These are phyloP conservation scores for Menura novaehollandiae DNA, from an alignment of 2,113 vertebrate genomes.

Conservation along the genomic window DNA sequence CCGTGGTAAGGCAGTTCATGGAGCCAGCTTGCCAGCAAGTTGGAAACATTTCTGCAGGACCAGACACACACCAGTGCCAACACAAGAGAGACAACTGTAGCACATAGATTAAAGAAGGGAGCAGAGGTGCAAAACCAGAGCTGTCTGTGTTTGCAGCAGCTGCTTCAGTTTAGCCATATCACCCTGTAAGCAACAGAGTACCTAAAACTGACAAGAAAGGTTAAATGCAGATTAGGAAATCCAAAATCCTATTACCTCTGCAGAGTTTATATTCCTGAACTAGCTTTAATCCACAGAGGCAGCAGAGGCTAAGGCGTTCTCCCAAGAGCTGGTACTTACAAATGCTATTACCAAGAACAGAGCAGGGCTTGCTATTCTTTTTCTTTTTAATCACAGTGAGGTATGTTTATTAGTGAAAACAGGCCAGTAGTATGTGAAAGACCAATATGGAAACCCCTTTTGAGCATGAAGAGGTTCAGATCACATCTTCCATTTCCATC, in stretches of 20 bases:
- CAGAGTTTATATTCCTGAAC: not conserved
- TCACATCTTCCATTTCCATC: not conserved
- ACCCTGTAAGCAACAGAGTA: not conserved
- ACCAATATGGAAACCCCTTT: not conserved
- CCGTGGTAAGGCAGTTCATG: not conserved
- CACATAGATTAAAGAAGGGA: not conserved
- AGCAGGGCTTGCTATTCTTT: not conserved
- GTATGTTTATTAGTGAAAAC: not conserved
- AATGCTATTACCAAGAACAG: not conserved
- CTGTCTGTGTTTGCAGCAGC: not conserved
- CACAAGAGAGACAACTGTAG: not conserved
- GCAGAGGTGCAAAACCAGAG: not conserved
- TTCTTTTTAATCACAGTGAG: not conserved
- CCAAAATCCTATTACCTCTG: not conserved
- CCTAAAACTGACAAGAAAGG: not conserved
- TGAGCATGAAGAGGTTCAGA: not conserved
- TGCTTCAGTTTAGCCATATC: not conserved
- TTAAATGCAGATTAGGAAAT: not conserved
- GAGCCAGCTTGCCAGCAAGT: not conserved
- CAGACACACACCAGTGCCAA: not conserved
- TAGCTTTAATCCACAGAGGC: not conserved
- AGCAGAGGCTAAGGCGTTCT: not conserved
- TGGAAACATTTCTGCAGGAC: not conserved
- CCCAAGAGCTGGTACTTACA: not conserved
- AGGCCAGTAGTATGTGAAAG: not conserved